phyloP scores from a whole-genome alignment of 2,113 vertebrate genomes.

The Anguilla japonica region DNA sequence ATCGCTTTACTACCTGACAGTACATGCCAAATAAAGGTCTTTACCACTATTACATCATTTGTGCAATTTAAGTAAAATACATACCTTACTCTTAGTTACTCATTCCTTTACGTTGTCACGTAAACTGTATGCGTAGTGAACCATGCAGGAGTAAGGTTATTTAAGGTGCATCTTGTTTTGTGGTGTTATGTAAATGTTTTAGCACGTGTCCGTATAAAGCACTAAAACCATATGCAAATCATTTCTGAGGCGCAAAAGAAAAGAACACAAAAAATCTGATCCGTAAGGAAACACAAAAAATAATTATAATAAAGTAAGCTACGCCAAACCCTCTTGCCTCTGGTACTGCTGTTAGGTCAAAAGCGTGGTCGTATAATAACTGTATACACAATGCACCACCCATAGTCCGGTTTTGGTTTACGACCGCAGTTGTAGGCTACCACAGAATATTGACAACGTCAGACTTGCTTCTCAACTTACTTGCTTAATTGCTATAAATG shows the following conservation, averaged over 20 bases:
- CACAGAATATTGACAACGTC: constrained; percentile 55
- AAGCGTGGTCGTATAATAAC: constrained; percentile 64
- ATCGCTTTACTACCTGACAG: background rate
- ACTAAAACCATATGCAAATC: background rate
- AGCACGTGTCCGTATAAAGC: background rate
- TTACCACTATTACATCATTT: background rate
- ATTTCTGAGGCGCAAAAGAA: background rate
- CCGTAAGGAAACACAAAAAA: background rate
- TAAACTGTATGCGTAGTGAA: constrained; percentile 28
- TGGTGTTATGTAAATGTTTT: constrained; percentile 10
- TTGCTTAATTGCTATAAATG: background rate
- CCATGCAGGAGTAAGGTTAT: constrained; percentile 35
- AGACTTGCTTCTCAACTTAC: background rate
- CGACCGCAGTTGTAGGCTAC: constrained; percentile 41
- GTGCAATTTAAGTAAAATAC: constrained; percentile 26
- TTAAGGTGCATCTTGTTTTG: constrained; percentile 24
- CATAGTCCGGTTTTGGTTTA: constrained; percentile 39
- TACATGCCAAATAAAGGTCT: background rate
- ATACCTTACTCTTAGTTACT: background rate
- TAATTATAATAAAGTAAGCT: background rate
- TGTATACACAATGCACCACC: constrained; percentile 67
- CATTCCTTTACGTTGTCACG: background rate
- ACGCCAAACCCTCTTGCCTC: constrained; percentile 30
- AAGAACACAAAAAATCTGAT: background rate
- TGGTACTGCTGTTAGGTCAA: constrained; percentile 51